A percentile compares a stretch with the other conserved stretches of the same genome.
phyloP scores from a whole-genome alignment of 1,140 invertebrate species.

The Aphaenogaster rudis region DNA sequence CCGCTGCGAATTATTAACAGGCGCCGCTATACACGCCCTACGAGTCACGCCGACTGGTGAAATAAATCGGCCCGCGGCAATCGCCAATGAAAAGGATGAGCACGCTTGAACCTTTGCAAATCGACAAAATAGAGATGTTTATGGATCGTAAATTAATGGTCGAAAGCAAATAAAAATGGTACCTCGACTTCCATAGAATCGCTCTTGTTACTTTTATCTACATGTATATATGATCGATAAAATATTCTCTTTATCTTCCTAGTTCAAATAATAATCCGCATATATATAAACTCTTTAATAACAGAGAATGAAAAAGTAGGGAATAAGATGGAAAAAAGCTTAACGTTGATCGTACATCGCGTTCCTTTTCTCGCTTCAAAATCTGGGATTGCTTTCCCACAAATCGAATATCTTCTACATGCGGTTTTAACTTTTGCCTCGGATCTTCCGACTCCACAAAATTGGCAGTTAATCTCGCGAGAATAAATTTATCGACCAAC shows the following conservation, averaged over 20 bases:
- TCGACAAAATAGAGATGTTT: slow-evolving; percentile 18
- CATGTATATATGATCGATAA: not conserved
- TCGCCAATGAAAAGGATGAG: slow-evolving; percentile 56
- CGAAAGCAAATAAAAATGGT: slow-evolving; percentile 8
- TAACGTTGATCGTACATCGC: not conserved
- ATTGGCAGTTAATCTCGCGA: slow-evolving; percentile 59
- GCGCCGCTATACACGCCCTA: slow-evolving; percentile 68
- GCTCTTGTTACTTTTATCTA: not conserved
- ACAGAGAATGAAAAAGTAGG: slow-evolving; percentile 1
- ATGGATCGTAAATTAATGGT: slow-evolving; percentile 18
- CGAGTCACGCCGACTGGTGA: slow-evolving; percentile 70
- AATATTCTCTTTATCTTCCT: slow-evolving; percentile 12
- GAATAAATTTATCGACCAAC: slow-evolving; percentile 64
- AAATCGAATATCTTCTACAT: slow-evolving; percentile 22
- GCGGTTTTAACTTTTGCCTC: slow-evolving; percentile 13
- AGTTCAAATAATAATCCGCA: slow-evolving; percentile 22
- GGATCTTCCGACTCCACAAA: slow-evolving; percentile 25
- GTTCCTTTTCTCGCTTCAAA: slow-evolving; percentile 1
- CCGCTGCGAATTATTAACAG: slow-evolving; percentile 79
- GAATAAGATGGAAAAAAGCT: not conserved
- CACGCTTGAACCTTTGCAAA: slow-evolving; percentile 29
- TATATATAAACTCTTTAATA: slow-evolving; percentile 15
- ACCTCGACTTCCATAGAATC: not conserved
- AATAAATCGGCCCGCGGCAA: slow-evolving; percentile 77
- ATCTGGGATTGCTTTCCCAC: slow-evolving; percentile 30